Evolutionary conservation across 2,888 invertebrate genomes (phyloP).

Genomic region (Mayetiola destructor): DNA sequence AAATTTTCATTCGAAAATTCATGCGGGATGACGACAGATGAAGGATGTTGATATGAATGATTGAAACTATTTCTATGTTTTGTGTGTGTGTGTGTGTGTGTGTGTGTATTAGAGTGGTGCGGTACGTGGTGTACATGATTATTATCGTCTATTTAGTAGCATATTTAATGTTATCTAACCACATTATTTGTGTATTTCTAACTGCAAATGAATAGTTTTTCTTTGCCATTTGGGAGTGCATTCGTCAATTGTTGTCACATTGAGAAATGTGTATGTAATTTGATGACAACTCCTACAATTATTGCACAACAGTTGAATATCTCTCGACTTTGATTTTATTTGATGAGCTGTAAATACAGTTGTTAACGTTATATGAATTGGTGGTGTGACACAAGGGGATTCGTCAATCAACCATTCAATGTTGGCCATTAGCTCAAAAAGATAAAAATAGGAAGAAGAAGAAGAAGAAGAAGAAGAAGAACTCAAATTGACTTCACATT

Average conservation of each 20-base stretch:
- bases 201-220: neutral
- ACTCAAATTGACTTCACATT: too few relatives aligned
- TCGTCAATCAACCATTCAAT: neutral
- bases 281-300: neutral
- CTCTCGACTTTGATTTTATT: neutral
- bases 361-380: neutral
- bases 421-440: neutral
- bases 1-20: too few relatives aligned
- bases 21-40: too few relatives aligned
- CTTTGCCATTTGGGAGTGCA: neutral
- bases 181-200: neutral
- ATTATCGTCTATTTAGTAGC: slow-evolving; percentile 12
- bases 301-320: neutral
- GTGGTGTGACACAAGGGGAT: neutral
- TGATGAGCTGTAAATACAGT: neutral
- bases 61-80: too few relatives aligned
- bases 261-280: neutral
- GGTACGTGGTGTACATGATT: too few relatives aligned
- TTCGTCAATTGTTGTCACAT: neutral
- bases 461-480: too few relatives aligned
- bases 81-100: too few relatives aligned
- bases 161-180: slow-evolving; percentile 12
- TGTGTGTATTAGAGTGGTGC: too few relatives aligned
- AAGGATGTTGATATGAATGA: too few relatives aligned
- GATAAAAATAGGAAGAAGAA: too few relatives aligned